Percentiles rank a stretch among this genome's conserved stretches.
phyloP scores from a whole-genome alignment of 92 coral and sea anemone species.

The Parazoanthus swiftii region DNA sequence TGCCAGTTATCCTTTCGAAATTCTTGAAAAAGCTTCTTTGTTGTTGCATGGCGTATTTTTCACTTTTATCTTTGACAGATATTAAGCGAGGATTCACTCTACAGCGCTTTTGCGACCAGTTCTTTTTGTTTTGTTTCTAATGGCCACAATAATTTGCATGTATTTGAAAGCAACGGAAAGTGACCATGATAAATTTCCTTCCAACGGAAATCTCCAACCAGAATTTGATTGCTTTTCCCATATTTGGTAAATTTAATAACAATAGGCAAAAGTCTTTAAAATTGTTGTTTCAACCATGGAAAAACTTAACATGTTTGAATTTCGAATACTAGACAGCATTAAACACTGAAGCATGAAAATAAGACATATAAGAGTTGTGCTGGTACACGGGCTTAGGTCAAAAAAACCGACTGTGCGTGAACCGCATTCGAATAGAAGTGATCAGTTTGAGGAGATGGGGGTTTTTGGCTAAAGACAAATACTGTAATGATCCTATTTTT shows the following conservation, averaged over 20 bases:
- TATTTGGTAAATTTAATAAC: constrained; percentile 80
- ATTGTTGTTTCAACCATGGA: constrained; percentile 39
- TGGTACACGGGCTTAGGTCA: not conserved
- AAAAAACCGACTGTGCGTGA: constrained; percentile 40
- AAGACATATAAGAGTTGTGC: not conserved
- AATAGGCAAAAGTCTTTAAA: constrained; percentile 56
- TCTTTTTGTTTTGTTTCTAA: constrained; percentile 36
- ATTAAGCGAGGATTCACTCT: not conserved
- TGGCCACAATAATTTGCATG: constrained; percentile 65
- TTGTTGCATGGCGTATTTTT: not conserved
- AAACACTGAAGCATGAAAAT: not conserved
- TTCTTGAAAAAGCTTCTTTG: not conserved
- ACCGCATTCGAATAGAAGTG: constrained; percentile 56
- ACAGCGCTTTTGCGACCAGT: not conserved
- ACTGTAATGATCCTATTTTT: constrained; percentile 71
- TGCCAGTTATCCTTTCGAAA: not conserved
- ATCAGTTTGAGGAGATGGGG: constrained; percentile 53
- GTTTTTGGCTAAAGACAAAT: constrained; percentile 65
- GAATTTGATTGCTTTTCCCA: constrained; percentile 77
- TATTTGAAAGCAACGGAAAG: constrained; percentile 81
- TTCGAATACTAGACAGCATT: not conserved
- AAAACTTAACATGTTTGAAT: constrained; percentile 17
- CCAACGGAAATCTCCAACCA: constrained; percentile 83
- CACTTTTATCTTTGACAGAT: not conserved
- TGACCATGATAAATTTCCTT: constrained; percentile 84